Evolutionary conservation across 2,113 vertebrate genomes (phyloP), one percentile per base, ranked within the genome.

Genomic region (Callithrix jacchus): DNA sequence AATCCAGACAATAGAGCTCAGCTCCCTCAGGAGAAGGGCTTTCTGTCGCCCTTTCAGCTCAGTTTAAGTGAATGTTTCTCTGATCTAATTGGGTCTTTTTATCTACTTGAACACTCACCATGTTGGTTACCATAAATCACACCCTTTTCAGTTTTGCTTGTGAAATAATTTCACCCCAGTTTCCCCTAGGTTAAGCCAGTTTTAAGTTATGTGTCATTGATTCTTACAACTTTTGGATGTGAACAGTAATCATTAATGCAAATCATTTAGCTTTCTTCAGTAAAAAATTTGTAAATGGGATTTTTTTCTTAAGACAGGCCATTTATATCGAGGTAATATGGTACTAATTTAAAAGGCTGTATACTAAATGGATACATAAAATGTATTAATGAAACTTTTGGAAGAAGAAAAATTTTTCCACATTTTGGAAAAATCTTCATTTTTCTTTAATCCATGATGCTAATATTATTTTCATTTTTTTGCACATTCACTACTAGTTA

Each of bases 111-210:
- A n/a, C 56, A 40, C 81, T 87, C 35, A 79, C 32, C 23, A 2
- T 35, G 23, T 76, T 94, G 80, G 30, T 92, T 91, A n/a, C 54
- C 42, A 17, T 87, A 52, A 84, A 45, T 90, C 76, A 91, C 2
- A 0, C 20, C 27, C 20, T 89, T 42, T 96, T 89, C 3, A 6
- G 49, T 52, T 95, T 82, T 82, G 40, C 68, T 54, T 40, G n/a
- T 76, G 54, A 84, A 89, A 61, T 93, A 82, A 49, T 73, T 85
- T 94, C 64, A 76, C 23, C 42, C 20, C 45, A 30, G 10, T 97
- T 96, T 96, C 64, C 89, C 58, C 73, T 42, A 56, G 49, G 40
- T 92, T 95, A 94, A 79, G 17, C 52, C 35, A 20, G 45, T 95
- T 89, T 93, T 85, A 95, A 81, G 54, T 83, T 89, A 20, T 27